Evolutionary conservation across 2,888 invertebrate species (phyloP), one percentile per base, ranked within the genome.

Genomic region (Actias luna): DNA sequence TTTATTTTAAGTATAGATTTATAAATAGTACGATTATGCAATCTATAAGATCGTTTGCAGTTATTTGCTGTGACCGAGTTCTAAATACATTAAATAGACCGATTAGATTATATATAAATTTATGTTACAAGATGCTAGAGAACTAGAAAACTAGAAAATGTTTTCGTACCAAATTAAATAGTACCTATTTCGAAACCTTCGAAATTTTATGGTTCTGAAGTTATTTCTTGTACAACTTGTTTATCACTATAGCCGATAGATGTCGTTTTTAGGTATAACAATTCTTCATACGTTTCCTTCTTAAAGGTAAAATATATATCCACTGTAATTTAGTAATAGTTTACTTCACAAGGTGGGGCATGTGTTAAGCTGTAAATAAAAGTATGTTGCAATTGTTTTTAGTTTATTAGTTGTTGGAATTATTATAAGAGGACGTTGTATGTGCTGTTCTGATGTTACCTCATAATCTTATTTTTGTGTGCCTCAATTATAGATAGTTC

Each of bases 301-400:
- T 22, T 25, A 22, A 8, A 18, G 39, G 36, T 8, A 58, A 39
- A 25, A 25, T 27, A 8, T 29, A 29, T 39, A 5, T 29, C 8
- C 18, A 25, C 27, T 12, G 1, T 31, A 31, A 22, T 18, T 42
- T 42, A 14, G 31, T 62, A 16, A 31, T 58, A 42, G 58, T 31
- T 55, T 29, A 29, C 29, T 55, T 55, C 55, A n/a, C 55, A 29
- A 55, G 55, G 29, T 55, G 55, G 55, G 29, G 29, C n/a, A 55
- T 1, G 2, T n/a, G 18, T 42, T 42, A 10, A 27, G n/a, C 55
- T 29, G 5, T 55, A 7, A 55, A n/a, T 50, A 7, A 16, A 14
- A 25, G 14, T 52, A 52, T 27, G 27, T 27, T 27, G 12, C 2
- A 12, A 52, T 52, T 52, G 52, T 27, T 52, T 8, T 8, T 7